Evolutionary conservation across 2,888 invertebrate species (phyloP), one percentile per base, ranked within the genome.

Genomic region (Tillus elongatus): DNA sequence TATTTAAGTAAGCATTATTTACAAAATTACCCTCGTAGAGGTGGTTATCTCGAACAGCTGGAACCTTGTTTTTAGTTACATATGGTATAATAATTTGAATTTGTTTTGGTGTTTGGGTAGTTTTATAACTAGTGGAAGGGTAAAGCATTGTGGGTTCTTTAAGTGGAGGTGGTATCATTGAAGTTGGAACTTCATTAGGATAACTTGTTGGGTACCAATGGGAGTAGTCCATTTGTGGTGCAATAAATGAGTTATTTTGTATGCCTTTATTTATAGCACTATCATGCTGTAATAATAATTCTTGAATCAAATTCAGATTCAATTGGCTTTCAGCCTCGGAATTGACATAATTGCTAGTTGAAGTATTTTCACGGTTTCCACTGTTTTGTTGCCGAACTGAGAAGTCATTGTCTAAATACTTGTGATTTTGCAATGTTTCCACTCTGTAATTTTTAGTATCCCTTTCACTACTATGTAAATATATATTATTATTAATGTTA

Each of bases 81-180:
- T 87, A 87, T 0, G 88, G 88, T 40, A 88, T 80, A 36, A 88
- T 82, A 36, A 87, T 82, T 66, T 87, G 87, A 4, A 82, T 74
- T 58, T 80, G 71, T 58, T 79, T 78, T 3, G 74, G 70, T 51
- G 71, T 70, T 50, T 73, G 72, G 1, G 57, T 58, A 10, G 54
- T 52, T 13, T 46, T 39, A 30, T 44, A 50, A n/a, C 39, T 35
- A 3, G 41, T 33, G 13, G 46, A 42, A 11, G 46, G 37, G 9
- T 41, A 39, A n/a, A 54, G 35, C 57, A 61, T 60, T 11, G 52
- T 47, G 47, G 34, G 61, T 55, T 48, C 45, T 54, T 44, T 48
- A 13, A 49, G 37, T 13, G 59, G 52, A 8, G 59, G 56, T 13
- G 57, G 57, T 29, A 52, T 38, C 46, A 55, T 56, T n/a, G 56